Evolutionary conservation across 2,113 vertebrate species (phyloP).

Genomic region (Ploceus nigricollis): DNA sequence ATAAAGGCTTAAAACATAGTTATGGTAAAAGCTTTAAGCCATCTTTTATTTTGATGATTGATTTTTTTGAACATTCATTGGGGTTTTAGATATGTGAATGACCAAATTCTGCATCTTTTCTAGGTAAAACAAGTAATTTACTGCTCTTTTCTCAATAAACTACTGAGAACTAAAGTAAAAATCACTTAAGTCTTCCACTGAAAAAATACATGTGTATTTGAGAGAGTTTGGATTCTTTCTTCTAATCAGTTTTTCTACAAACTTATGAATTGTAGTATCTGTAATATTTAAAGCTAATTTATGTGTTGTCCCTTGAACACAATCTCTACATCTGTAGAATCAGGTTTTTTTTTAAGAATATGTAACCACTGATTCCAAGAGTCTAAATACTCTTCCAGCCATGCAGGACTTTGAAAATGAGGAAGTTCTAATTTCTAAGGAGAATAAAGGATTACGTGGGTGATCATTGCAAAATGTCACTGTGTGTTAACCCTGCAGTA

Average conservation of each 20-base stretch:
- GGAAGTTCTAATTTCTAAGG: not conserved
- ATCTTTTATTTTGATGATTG: not conserved
- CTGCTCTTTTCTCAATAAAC: not conserved
- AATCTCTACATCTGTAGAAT: not conserved
- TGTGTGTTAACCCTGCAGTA: not conserved
- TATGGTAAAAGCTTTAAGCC: not conserved
- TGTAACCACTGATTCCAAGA: not conserved
- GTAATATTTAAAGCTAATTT: not conserved
- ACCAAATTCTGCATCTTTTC: not conserved
- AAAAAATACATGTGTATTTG: not conserved
- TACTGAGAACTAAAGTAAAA: not conserved
- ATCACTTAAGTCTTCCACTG: not conserved
- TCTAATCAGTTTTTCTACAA: not conserved
- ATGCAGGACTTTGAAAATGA: not conserved
- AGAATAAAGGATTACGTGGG: not conserved
- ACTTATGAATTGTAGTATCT: not conserved
- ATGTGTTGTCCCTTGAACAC: not conserved
- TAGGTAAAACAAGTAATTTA: not conserved
- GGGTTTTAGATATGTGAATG: not conserved
- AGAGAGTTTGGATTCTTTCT: not conserved
- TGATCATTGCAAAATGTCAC: not conserved
- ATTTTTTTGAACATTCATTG: not conserved
- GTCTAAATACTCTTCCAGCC: not conserved
- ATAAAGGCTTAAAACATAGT: not conserved
- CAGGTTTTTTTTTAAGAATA: not conserved